Conservation (phyloP, 1,140 invertebrate species). For the Hycleus cichorii region DNA sequence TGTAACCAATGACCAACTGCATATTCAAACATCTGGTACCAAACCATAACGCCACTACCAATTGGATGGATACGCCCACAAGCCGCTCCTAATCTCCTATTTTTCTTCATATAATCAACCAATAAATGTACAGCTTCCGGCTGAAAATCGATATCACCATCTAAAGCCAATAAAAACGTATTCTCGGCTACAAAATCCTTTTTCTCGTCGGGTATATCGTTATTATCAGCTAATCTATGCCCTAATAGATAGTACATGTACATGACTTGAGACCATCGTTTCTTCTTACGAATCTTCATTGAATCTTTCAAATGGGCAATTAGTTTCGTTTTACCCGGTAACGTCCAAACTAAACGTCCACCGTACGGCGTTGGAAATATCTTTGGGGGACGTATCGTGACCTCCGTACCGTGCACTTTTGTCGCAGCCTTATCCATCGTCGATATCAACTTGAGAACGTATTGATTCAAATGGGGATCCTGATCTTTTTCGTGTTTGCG, state of each 20-base stretch:
- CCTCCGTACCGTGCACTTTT: constrained; percentile 63
- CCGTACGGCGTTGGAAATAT: constrained; percentile 84
- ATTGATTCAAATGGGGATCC: constrained; percentile 71
- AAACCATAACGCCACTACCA: constrained; percentile 81
- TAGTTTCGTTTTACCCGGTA: constrained; percentile 81
- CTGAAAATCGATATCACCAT: constrained; percentile 90
- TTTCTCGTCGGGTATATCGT: constrained; percentile 45
- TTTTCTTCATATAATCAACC: constrained; percentile 87
- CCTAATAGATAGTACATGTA: constrained; percentile 92
- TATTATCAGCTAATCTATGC: constrained; percentile 63
- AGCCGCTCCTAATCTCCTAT: constrained; percentile 78
- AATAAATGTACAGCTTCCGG: constrained; percentile 78
- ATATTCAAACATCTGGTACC: constrained; percentile 93
- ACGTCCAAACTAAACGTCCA: constrained; percentile 72
- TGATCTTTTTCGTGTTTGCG: constrained; percentile 58
- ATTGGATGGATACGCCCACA: constrained; percentile 91
- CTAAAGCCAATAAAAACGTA: constrained; percentile 83
- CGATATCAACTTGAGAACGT: constrained; percentile 69
- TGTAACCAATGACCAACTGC: constrained; percentile 92
- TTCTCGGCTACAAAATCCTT: constrained; percentile 76
- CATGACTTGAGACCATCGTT: constrained; percentile 83
- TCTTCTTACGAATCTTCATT: constrained; percentile 76
- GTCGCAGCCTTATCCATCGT: constrained; percentile 69
- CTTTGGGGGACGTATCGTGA: constrained; percentile 62
- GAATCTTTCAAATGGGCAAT: constrained; percentile 86